Evolutionary conservation across 2,797 vertebrate species (phyloP).

Genomic region (Catamblyrhynchus diadema): DNA sequence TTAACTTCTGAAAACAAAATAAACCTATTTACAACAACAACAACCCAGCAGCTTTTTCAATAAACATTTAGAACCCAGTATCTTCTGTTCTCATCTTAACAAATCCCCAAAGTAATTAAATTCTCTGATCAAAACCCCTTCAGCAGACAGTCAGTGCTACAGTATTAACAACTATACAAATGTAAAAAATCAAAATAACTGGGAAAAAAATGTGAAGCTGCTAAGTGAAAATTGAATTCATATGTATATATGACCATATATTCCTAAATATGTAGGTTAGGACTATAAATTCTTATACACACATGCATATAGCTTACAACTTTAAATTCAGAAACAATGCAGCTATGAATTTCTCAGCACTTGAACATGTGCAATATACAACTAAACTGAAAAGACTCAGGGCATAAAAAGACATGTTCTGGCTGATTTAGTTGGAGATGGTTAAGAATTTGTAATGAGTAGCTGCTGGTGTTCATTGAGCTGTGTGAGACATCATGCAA

Average conservation of each 20-base stretch:
- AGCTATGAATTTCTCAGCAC: not conserved
- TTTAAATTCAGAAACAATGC: not conserved
- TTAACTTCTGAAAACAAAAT: not conserved
- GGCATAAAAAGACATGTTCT: conserved; percentile 3
- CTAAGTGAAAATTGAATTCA: not conserved
- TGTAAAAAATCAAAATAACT: not conserved
- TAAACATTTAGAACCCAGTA: not conserved
- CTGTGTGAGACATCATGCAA: not conserved
- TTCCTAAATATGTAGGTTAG: not conserved
- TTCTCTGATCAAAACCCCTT: not conserved
- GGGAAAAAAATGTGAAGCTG: not conserved
- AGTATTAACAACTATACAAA: not conserved
- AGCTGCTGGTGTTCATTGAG: not conserved
- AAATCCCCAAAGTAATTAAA: not conserved
- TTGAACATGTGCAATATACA: not conserved
- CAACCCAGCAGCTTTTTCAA: not conserved
- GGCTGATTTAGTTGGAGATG: not conserved
- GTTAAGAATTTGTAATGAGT: not conserved
- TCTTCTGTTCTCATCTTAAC: not conserved
- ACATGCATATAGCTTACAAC: not conserved
- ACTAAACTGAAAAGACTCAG: not conserved
- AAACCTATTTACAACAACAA: not conserved
- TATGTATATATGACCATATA: fast-evolving
- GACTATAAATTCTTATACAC: not conserved
- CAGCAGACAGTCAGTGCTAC: not conserved